These are phyloP conservation scores for Cassiopea xamachana DNA, from an alignment of 30 jellyfish, hydroid and myxozoan genomes.

Conservation along the genomic window DNA sequence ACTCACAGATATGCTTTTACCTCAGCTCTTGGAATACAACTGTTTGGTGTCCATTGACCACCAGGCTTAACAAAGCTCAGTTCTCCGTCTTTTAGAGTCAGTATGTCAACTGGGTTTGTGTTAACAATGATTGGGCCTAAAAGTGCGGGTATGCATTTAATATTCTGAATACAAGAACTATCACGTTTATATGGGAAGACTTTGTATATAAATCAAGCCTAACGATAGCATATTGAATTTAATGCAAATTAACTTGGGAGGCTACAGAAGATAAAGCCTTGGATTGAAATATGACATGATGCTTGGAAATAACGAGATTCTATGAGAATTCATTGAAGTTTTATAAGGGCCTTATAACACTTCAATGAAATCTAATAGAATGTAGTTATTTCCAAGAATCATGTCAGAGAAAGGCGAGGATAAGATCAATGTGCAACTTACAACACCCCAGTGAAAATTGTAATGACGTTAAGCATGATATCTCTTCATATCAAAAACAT, in stretches of 20 bases:
- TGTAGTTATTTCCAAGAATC: no score
- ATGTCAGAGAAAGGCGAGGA: no score
- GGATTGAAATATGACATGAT: neutral
- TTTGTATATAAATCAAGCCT: neutral
- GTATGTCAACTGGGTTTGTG: slow-evolving; percentile 9
- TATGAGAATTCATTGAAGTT: neutral
- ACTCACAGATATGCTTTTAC: neutral
- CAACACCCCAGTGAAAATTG: no score
- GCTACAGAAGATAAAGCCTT: neutral
- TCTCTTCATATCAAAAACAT: no score
- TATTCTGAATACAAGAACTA: neutral
- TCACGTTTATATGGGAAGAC: neutral
- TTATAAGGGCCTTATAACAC: no score
- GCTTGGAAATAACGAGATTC: neutral
- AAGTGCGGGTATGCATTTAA: neutral
- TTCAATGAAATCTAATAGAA: no score
- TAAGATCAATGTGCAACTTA: no score
- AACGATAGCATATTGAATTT: neutral
- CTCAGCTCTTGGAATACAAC: slow-evolving; percentile 65
- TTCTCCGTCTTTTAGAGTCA: slow-evolving; percentile 26
- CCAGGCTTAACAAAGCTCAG: slow-evolving; percentile 57
- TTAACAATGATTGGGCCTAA: slow-evolving; percentile 58
- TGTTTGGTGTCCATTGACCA: slow-evolving; percentile 71
- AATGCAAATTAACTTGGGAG: neutral
- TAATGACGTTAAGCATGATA: no score